Evolutionary conservation across 2,113 vertebrate species (phyloP).

Genomic region (Polyodon spathula): DNA sequence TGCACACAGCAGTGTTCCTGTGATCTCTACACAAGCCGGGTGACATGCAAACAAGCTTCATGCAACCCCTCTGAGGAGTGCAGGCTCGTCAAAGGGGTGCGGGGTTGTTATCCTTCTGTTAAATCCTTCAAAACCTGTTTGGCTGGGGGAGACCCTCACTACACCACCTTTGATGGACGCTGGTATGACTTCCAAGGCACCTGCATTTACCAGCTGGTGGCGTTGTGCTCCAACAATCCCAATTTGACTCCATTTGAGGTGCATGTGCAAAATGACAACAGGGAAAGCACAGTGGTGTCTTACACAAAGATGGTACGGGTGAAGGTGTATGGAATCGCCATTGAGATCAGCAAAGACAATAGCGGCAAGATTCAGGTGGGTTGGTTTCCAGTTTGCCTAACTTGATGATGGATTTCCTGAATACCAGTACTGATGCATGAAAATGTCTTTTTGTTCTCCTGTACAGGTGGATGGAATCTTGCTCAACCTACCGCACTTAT

Average conservation of each 20-base stretch:
- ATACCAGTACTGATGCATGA: too few species aligned
- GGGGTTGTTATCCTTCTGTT: conserved; percentile 52
- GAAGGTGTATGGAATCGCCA: too few species aligned
- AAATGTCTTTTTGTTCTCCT: too few species aligned
- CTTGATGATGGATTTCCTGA: too few species aligned
- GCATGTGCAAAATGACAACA: conserved; percentile 13
- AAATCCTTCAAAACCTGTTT: conserved; percentile 35
- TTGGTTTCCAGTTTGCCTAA: too few species aligned
- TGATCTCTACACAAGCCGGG: conserved; percentile 5
- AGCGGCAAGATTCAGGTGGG: too few species aligned
- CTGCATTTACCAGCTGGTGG: too few species aligned
- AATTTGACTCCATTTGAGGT: conserved; percentile 15
- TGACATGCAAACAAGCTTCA: conserved; percentile 18
- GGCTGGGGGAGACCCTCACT: conserved; percentile 52
- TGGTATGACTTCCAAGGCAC: too few species aligned
- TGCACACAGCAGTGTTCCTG: conserved; percentile 30
- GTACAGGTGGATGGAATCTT: conserved; percentile 31
- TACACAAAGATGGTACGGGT: too few species aligned
- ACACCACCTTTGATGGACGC: conserved; percentile 52
- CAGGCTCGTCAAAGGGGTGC: conserved; percentile 37
- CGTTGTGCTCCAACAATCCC: too few species aligned
- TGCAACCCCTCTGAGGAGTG: conserved; percentile 39
- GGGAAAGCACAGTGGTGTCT: too few species aligned
- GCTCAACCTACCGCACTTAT: conserved; percentile 18
- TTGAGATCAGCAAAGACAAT: too few species aligned